phyloP scores from a whole-genome alignment of 2,113 vertebrate genomes.

The Potamarius usumacintae region DNA sequence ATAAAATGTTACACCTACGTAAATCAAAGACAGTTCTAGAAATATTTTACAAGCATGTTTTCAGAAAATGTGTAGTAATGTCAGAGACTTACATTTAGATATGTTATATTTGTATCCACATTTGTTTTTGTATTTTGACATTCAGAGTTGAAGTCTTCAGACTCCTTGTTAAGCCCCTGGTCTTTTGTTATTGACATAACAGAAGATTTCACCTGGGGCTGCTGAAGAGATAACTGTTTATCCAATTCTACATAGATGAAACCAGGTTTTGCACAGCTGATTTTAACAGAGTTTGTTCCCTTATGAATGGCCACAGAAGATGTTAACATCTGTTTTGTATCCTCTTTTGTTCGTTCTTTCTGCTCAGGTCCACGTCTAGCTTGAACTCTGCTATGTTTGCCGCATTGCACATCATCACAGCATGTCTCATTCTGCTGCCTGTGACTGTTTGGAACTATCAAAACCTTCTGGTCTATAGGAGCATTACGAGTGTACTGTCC shows the following conservation, averaged over 20 bases:
- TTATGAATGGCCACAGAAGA: constrained; percentile 86
- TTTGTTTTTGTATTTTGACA: constrained; percentile 83
- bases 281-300: constrained; percentile 83
- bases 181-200: constrained; percentile 86
- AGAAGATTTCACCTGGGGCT: constrained; percentile 80
- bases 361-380: constrained; percentile 74
- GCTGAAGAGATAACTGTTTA: constrained; percentile 78
- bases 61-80: constrained; percentile 58
- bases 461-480: constrained; percentile 94
- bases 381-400: constrained; percentile 85
- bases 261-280: constrained; percentile 81
- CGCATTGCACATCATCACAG: constrained; percentile 84
- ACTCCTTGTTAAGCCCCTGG: constrained; percentile 90
- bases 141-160: constrained; percentile 93
- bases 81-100: constrained; percentile 92
- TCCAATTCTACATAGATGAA: constrained; percentile 86
- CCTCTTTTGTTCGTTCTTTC: constrained; percentile 82
- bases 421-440: constrained; percentile 85
- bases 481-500: constrained; percentile 96
- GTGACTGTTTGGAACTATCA: constrained; percentile 85
- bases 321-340: constrained; percentile 80
- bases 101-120: constrained; percentile 94
- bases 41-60: constrained; percentile 53
- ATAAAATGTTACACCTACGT: constrained; percentile 2
- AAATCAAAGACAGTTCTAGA: constrained; percentile 39